Evolutionary conservation across 1,140 invertebrate genomes (phyloP), one percentile per base, ranked within the genome.

Genomic region (Apis florea): DNA sequence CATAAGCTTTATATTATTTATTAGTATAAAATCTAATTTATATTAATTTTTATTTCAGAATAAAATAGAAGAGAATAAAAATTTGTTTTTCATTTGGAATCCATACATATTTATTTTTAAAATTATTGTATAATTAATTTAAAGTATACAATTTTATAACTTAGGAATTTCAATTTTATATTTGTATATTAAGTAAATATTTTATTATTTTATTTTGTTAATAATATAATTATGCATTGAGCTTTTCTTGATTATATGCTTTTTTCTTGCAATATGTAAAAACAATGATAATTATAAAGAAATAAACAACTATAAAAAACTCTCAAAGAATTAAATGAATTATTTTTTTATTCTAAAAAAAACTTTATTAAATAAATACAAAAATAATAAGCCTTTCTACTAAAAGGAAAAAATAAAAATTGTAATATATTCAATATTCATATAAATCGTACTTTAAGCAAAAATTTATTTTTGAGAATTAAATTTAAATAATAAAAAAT

Each of bases 21-120:
- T 13, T 47, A 47, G 6, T 17, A 54, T 58, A 12, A 69, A 31
- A 4, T 31, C 13, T 59, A 79, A 58, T 31, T 1, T 24, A 54
- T 75, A n/a, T 12, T 75, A 12, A 58, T 53, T 11, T 64, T 40
- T 47, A 24, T 73, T 87, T 56, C 51, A 69, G 67, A 12, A 58
- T n/a, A 31, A 40, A 4, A 26, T 51, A 5, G 1, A 9, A 21
- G 4, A 66, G 0, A 21, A 11, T 15, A 49, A 11, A 40, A 40
- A 6, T 40, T 40, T 40, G 31, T 40, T 31, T 31, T 31, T 40
- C 6, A 40, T 40, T 40, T 19, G 54, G 2, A 2, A 64, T 53
- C 1, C 2, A 15, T 66, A 47, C 12, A 0, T 11, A 47, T 47
- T 47, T 21, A 10, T 64, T 66, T 11, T 40, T 40, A 12, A 66